Base-by-base conservation (phyloP, 2,113 vertebrate genomes). In the Lophius piscatorius region DNA sequence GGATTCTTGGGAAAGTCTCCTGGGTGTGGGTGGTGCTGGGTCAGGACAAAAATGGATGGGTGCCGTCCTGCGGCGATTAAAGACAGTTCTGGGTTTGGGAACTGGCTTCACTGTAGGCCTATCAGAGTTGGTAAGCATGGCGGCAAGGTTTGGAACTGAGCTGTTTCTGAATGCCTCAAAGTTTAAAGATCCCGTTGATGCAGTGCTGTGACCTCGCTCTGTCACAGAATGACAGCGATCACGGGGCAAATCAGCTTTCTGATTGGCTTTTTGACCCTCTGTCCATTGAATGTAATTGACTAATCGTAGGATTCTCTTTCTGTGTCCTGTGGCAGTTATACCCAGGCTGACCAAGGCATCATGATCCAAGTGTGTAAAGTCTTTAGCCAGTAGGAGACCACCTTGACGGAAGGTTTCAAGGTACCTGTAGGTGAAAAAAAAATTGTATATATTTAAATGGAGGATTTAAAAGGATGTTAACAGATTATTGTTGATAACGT, bases 71-170 rank as follows among this genome's bases (percentile, higher is more conserved):
- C 83, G 84, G 39, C 91, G 94, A 54, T 91, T 89, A 54, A 98
- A 98, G 18, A 98, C 92, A 0, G 96, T 98, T 84, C 97, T 92
- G 0, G 97, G 97, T 82, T 96, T 98, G 31, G 96, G 97, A 16
- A 98, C 74, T 0, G 97, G 97, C 62, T 94, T 98, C 18, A 73
- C 34, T 1, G 42, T 6, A 0, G 52, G 36, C 2, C 49, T 26
- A 4, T 72, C 48, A 1, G 80, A 71, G 48, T 61, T 74, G 2
- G 67, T 63, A 34, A 87, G 49, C 74, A 85, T 70, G 41, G 76
- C 48, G n/a, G 49, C n/a, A 0, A 87, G 77, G 63, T 88, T 72
- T 0, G 87, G 80, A 2, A 60, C 74, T 0, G 85, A 87, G 9
- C 71, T 80, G 76, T 89, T 90, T 29, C 72, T 49, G 9, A 70